Evolutionary conservation across 53 echinoderm and acorn worm species (phyloP).

Genomic region (Actinopyga echinites): DNA sequence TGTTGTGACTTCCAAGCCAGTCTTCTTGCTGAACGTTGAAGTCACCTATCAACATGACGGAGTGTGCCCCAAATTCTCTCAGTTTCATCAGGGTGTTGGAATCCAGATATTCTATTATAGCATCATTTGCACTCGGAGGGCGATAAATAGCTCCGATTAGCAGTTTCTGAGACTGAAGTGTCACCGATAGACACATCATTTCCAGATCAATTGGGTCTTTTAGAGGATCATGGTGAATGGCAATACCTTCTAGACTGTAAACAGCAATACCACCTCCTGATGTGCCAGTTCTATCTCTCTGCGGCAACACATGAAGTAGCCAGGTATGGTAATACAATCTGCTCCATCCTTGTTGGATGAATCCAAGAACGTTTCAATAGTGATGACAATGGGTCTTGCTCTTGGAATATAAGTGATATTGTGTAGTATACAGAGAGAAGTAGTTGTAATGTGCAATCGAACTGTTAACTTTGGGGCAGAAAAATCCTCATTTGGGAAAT

Average conservation of each 20-base stretch:
- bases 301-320: conserved; percentile 55
- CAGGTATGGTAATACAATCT: conserved; percentile 48
- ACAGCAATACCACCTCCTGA: conserved; percentile 51
- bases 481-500: no score
- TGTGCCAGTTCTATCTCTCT: conserved; percentile 47
- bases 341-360: conserved; percentile 41
- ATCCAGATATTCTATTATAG: conserved; percentile 61
- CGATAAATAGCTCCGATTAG: conserved; percentile 56
- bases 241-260: conserved; percentile 52
- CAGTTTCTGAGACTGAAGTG: conserved; percentile 64
- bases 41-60: conserved; percentile 50
- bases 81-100: conserved; percentile 47
- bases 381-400: conserved; percentile 53
- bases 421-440: no score
- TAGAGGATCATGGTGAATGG: conserved; percentile 36
- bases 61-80: conserved; percentile 27
- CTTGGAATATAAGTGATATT: no score
- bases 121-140: conserved; percentile 62
- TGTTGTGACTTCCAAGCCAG: conserved; percentile 60
- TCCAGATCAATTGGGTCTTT: conserved; percentile 55
- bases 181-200: conserved; percentile 60
- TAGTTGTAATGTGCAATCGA: no score
- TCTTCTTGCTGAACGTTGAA: conserved; percentile 64
- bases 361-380: conserved; percentile 44
- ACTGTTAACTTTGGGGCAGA: no score